Evolutionary conservation across 2,113 vertebrate species (phyloP).

Genomic region (Rhinichthys klamathensis): DNA sequence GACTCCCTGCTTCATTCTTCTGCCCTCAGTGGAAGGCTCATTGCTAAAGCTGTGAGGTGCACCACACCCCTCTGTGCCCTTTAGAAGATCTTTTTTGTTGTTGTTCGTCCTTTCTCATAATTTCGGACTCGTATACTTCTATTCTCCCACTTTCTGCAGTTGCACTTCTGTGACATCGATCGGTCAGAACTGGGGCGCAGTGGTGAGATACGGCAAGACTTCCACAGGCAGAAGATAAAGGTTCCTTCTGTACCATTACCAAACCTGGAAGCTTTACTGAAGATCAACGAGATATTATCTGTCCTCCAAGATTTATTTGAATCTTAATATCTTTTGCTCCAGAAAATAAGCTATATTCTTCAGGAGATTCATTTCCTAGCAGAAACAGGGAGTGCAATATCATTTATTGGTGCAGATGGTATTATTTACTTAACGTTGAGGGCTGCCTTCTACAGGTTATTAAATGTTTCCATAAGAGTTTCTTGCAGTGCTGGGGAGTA

Average conservation of each 20-base stretch:
- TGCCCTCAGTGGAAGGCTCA: constrained; percentile 7
- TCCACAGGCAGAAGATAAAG: constrained; percentile 18
- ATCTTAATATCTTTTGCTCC: constrained; percentile 24
- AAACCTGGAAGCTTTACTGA: not conserved
- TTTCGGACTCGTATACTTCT: not conserved
- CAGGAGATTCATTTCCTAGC: constrained; percentile 3
- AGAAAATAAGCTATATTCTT: constrained; percentile 23
- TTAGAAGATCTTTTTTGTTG: not conserved
- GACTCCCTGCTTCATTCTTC: constrained; percentile 34
- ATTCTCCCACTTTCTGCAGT: not conserved
- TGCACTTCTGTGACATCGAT: not conserved
- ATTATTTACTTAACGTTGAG: constrained; percentile 18
- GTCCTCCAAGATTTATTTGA: not conserved
- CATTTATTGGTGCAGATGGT: constrained; percentile 23
- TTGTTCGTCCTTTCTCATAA: not conserved
- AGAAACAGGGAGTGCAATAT: constrained; percentile 4
- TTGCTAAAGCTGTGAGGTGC: not conserved
- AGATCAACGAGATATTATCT: constrained; percentile 22
- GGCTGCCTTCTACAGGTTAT: constrained; percentile 21
- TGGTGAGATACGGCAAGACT: not conserved
- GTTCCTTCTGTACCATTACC: not conserved
- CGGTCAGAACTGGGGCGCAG: not conserved
- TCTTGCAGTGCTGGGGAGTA: not conserved
- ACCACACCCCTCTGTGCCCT: not conserved
- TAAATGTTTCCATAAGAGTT: constrained; percentile 1